These are phyloP conservation scores for Pseudonaja textilis DNA, from an alignment of 2,113 vertebrate species.

Conservation along the genomic window DNA sequence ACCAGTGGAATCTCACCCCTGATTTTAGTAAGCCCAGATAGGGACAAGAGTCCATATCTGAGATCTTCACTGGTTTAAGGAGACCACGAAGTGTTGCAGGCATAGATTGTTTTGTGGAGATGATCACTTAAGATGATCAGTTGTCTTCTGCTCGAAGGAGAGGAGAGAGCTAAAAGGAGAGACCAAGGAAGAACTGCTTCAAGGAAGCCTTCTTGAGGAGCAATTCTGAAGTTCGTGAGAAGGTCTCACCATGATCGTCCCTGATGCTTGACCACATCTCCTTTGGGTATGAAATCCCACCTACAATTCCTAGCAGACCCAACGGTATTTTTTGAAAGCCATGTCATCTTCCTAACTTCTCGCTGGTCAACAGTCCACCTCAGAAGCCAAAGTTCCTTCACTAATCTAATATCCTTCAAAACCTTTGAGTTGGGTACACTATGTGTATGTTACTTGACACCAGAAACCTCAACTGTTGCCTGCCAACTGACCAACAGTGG, in stretches of 20 bases:
- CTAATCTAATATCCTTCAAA: background rate
- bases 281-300: background rate
- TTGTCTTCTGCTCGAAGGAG: background rate
- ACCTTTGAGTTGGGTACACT: background rate
- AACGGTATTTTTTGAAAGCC: background rate
- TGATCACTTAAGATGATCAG: no score
- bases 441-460: background rate
- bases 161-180: background rate
- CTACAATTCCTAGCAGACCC: background rate
- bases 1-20: no score
- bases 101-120: no score
- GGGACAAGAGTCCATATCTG: rapidly evolving
- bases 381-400: background rate
- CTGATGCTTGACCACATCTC: background rate
- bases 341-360: no score
- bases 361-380: background rate
- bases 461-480: background rate
- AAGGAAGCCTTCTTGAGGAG: background rate
- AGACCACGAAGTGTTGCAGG: background rate
- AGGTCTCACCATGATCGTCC: background rate
- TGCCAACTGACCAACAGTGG: background rate
- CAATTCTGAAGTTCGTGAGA: background rate
- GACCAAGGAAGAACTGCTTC: background rate
- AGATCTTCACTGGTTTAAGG: rapidly evolving
- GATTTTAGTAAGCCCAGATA: background rate